Evolutionary conservation across 2,113 vertebrate species (phyloP), one percentile per base, ranked within the genome.

Genomic region (Nymphicus hollandicus): DNA sequence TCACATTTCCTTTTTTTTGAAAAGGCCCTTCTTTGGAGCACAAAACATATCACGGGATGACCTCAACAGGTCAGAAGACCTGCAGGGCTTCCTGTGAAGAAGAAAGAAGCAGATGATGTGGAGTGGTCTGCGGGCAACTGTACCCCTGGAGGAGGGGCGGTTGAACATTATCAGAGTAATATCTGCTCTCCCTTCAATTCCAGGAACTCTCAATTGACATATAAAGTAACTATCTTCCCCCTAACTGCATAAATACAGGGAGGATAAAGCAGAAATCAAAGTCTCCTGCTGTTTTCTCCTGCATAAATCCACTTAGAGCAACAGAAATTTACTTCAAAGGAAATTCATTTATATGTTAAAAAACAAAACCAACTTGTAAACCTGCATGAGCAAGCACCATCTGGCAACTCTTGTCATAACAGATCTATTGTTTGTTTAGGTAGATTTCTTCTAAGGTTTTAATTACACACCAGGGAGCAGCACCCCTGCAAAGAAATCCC

Each of bases 401-500:
- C 52, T 87, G 73, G 78, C 43, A 84, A 63, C 39, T 73, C 39
- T 68, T 68, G 43, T 56, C 58, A 58, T 81, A 94, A 81, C 74
- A 85, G 31, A 64, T 18, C 39, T 85, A 64, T 88, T 58, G 63
- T 72, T 96, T 92, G 66, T 88, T 96, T 89, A 88, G 88, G 96
- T 91, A 96, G 39, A 68, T 82, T 96, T 89, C 78, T 41, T 79
- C 76, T 82, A 63, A 16, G 53, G 11, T 92, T 93, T 96, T 96
- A 91, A 90, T 84, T 93, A 68, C 66, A 89, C 60, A 89, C 55
- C 29, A 86, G 80, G 80, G 86, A 85, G 20, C 60, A 68, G 53
- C 49, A 85, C n/a, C 91, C 28, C 44, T 91, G 52, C 64, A 81
- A 93, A 93, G 79, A 91, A 56, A 77, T 29, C 64, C 18, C 11